Evolutionary conservation across 2,888 invertebrate species (phyloP).

Genomic region (Scrobipalpa atriplicella): DNA sequence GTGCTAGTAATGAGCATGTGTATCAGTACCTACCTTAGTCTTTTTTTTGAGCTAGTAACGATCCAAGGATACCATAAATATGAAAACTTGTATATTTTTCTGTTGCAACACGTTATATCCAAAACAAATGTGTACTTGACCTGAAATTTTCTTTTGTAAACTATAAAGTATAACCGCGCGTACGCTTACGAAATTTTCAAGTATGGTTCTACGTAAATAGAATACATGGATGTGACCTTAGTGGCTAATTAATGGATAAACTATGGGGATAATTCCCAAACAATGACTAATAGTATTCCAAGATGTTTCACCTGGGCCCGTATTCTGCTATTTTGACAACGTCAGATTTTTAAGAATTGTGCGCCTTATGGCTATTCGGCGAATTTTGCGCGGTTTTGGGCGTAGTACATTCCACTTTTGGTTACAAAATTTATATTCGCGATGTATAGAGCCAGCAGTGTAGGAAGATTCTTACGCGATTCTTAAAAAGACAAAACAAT

Average conservation of each 20-base stretch:
- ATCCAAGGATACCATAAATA: not conserved
- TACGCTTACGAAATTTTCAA: conserved; percentile 32
- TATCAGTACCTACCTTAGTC: too few species aligned
- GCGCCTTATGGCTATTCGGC: too few species aligned
- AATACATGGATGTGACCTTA: conserved; percentile 10
- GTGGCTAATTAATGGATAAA: conserved; percentile 22
- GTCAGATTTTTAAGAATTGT: too few species aligned
- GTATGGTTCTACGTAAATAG: not conserved
- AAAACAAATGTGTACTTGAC: conserved; percentile 43
- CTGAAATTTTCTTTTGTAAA: conserved; percentile 38
- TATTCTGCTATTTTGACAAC: too few species aligned
- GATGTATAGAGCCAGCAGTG: too few species aligned
- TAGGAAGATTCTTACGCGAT: too few species aligned
- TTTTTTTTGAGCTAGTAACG: too few species aligned
- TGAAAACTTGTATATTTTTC: not conserved
- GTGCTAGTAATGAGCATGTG: too few species aligned
- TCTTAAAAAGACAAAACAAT: too few species aligned
- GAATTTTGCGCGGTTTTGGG: too few species aligned
- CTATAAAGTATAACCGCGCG: conserved; percentile 27
- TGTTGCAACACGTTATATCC: conserved; percentile 27
- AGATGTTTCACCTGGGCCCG: not conserved
- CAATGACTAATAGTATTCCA: not conserved
- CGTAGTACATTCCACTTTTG: too few species aligned
- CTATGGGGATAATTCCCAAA: conserved; percentile 13
- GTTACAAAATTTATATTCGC: too few species aligned